phyloP scores from a whole-genome alignment of 2,888 invertebrate species.

The Tuta absoluta region DNA sequence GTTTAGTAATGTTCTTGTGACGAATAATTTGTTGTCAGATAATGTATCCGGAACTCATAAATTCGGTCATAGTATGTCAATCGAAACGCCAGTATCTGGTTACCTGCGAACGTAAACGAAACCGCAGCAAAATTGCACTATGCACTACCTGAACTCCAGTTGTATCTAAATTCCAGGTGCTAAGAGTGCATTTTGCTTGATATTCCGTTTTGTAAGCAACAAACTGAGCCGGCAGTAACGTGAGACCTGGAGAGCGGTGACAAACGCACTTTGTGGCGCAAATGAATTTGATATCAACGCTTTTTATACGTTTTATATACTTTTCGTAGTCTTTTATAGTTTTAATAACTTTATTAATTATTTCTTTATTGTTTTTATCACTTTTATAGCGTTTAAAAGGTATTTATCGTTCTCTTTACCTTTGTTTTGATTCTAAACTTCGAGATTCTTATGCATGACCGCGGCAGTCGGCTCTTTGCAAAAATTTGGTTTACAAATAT shows the following conservation, averaged over 20 bases:
- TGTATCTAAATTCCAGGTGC: conserved; percentile 35
- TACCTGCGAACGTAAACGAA: conserved; percentile 49
- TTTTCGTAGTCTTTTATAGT: not conserved
- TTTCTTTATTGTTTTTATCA: not conserved
- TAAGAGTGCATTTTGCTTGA: conserved; percentile 45
- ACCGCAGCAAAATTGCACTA: conserved; percentile 41
- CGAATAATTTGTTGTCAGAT: too few species aligned
- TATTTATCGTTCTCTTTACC: not conserved
- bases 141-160: conserved; percentile 32
- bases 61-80: conserved; percentile 34
- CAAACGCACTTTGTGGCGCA: conserved; percentile 57
- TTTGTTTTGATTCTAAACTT: not conserved
- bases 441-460: conserved; percentile 3
- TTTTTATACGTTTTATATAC: conserved; percentile 35
- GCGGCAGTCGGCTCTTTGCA: not conserved
- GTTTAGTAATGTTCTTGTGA: too few species aligned
- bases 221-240: conserved; percentile 53
- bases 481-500: conserved; percentile 11
- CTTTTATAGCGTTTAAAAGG: not conserved
- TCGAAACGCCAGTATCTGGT: conserved; percentile 45
- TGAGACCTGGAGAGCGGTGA: conserved; percentile 56
- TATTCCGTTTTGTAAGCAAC: conserved; percentile 41
- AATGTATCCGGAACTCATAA: conserved; percentile 10
- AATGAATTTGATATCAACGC: conserved; percentile 51
- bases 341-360: conserved; percentile 10